A percentile compares a stretch with the other conserved stretches of the same genome.
phyloP scores from a whole-genome alignment of 2,888 invertebrate species.

The Bombyx huttoni region DNA sequence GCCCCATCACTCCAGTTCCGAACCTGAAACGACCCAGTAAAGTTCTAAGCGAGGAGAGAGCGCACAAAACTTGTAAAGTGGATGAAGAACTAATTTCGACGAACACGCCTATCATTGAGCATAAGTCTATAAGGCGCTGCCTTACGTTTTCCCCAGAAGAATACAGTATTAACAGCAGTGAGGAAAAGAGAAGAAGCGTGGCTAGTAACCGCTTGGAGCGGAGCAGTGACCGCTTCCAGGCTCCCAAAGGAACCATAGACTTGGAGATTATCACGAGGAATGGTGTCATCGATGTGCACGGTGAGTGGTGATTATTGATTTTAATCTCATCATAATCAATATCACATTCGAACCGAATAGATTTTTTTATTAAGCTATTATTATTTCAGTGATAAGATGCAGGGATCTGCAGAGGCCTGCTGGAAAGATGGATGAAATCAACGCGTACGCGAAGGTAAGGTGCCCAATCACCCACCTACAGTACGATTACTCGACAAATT shows the following conservation, averaged over 20 bases:
- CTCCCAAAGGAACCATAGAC: slow-evolving; percentile 74
- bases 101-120: slow-evolving; percentile 60
- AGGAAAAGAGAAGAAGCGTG: slow-evolving; percentile 67
- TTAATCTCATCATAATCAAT: slow-evolving; percentile 11
- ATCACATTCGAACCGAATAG: slow-evolving; percentile 4
- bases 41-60: slow-evolving; percentile 52
- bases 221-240: slow-evolving; percentile 45
- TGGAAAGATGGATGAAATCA: slow-evolving; percentile 76
- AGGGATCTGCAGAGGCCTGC: slow-evolving; percentile 78
- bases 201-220: slow-evolving; percentile 56
- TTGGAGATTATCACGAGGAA: slow-evolving; percentile 72
- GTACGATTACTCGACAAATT: no score
- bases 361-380: slow-evolving; percentile 11
- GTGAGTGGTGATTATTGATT: slow-evolving; percentile 74
- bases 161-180: slow-evolving; percentile 59
- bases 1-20: slow-evolving; percentile 60
- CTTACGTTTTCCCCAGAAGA: slow-evolving; percentile 73
- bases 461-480: neutral
- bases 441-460: slow-evolving; percentile 85
- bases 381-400: slow-evolving; percentile 81
- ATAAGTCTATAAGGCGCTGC: slow-evolving; percentile 68
- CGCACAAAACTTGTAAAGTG: slow-evolving; percentile 64
- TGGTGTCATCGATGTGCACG: slow-evolving; percentile 77
- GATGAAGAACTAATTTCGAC: slow-evolving; percentile 53
- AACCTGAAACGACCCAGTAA: slow-evolving; percentile 54